These are phyloP conservation scores for Eulemur mongoz DNA, from an alignment of 2,797 vertebrate species.

Conservation along the genomic window DNA sequence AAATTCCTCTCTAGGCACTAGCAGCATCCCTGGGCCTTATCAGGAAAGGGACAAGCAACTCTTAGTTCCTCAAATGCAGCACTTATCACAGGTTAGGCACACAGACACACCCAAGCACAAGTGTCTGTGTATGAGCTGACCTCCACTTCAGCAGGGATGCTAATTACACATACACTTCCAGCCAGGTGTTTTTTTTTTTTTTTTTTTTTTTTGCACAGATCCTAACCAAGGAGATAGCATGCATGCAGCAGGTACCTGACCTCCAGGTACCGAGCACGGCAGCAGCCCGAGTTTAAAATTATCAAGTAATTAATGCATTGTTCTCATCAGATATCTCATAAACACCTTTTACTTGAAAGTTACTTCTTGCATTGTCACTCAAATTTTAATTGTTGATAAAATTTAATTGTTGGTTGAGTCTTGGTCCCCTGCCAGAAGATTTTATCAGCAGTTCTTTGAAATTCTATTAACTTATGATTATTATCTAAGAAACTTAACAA, in stretches of 20 bases:
- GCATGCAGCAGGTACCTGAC: accelerated
- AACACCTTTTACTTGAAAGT: not conserved
- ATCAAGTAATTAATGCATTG: not conserved
- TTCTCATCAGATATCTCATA: not conserved
- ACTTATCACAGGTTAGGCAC: not conserved
- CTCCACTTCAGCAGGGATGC: not conserved
- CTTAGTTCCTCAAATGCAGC: not conserved
- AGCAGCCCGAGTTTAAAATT: not conserved
- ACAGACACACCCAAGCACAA: not conserved
- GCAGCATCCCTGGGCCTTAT: not conserved
- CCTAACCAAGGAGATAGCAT: not conserved
- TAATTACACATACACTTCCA: accelerated
- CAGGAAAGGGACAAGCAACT: not conserved
- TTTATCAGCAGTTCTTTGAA: not conserved
- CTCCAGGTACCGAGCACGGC: not conserved
- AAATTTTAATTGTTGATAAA: not conserved
- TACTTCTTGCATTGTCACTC: not conserved
- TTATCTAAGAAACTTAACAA: not conserved
- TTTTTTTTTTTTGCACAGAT: not conserved
- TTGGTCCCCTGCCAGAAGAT: not conserved
- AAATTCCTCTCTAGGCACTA: not conserved
- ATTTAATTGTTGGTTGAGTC: not conserved
- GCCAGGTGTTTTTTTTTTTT: not conserved
- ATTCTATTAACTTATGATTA: not conserved
- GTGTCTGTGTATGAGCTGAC: not conserved